Evolutionary conservation across 2,113 vertebrate genomes (phyloP).

Genomic region (Cololabis saira): DNA sequence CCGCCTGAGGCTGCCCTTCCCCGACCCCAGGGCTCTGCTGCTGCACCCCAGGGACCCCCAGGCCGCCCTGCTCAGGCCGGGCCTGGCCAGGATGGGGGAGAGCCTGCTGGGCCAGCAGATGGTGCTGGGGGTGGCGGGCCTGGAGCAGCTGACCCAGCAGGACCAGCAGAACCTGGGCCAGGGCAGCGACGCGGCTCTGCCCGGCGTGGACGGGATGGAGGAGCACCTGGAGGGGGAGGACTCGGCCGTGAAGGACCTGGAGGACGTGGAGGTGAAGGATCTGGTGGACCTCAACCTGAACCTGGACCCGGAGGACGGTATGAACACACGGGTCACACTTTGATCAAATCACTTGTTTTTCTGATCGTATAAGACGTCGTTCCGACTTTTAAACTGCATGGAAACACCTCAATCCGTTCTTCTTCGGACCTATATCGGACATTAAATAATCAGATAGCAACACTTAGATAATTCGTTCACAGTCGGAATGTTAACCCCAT

Average conservation of each 20-base stretch:
- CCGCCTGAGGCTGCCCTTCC: conserved; percentile 85
- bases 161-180: conserved; percentile 62
- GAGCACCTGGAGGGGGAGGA: conserved; percentile 94
- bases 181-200: conserved; percentile 64
- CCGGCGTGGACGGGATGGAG: conserved; percentile 82
- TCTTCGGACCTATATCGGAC: no score
- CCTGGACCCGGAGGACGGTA: conserved; percentile 88
- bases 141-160: conserved; percentile 80
- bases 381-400: no score
- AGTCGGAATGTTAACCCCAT: no score
- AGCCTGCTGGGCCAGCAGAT: conserved; percentile 73
- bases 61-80: conserved; percentile 36
- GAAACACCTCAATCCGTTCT: no score
- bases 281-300: conserved; percentile 96
- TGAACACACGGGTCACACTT: neutral
- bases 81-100: conserved; percentile 70
- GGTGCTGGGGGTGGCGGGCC: conserved; percentile 63
- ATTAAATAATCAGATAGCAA: no score
- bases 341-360: neutral
- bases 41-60: conserved; percentile 66
- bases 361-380: no score
- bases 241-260: conserved; percentile 92
- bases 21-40: conserved; percentile 11
- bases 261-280: conserved; percentile 97
- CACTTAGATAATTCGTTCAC: no score